Evolutionary conservation across 2,113 vertebrate genomes (phyloP).

Genomic region (Pogonocichla stellata): DNA sequence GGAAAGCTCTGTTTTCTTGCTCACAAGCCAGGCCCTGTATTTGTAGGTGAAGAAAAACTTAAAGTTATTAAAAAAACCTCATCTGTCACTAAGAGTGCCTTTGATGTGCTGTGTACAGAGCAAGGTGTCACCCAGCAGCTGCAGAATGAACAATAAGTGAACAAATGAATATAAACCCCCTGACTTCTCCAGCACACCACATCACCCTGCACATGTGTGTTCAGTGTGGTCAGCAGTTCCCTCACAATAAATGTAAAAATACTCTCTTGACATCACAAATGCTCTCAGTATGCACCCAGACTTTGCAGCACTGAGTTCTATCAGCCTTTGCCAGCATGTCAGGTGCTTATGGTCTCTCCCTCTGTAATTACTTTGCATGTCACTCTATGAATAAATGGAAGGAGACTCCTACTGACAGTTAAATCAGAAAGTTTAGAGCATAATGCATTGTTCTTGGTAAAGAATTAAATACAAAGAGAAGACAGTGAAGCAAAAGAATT

Average conservation of each 20-base stretch:
- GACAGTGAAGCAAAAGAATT: background rate
- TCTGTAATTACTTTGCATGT: background rate
- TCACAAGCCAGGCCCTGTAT: background rate
- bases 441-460: background rate
- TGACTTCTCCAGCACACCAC: accelerated
- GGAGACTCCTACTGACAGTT: background rate
- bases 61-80: background rate
- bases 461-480: background rate
- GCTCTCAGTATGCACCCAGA: background rate
- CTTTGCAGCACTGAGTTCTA: background rate
- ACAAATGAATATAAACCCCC: background rate
- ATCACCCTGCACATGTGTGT: background rate
- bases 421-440: background rate
- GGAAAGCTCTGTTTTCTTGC: background rate
- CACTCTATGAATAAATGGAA: background rate
- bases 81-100: background rate
- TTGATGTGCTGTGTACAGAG: background rate
- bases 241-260: background rate
- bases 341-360: background rate
- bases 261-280: background rate
- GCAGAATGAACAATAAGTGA: background rate
- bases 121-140: background rate
- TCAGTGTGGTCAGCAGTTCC: background rate
- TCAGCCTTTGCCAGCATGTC: background rate
- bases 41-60: background rate